Percentiles rank a stretch among this genome's conserved stretches.
These are phyloP conservation scores for Centropus bengalensis DNA, from an alignment of 2,113 vertebrate species.

Conservation along the genomic window DNA sequence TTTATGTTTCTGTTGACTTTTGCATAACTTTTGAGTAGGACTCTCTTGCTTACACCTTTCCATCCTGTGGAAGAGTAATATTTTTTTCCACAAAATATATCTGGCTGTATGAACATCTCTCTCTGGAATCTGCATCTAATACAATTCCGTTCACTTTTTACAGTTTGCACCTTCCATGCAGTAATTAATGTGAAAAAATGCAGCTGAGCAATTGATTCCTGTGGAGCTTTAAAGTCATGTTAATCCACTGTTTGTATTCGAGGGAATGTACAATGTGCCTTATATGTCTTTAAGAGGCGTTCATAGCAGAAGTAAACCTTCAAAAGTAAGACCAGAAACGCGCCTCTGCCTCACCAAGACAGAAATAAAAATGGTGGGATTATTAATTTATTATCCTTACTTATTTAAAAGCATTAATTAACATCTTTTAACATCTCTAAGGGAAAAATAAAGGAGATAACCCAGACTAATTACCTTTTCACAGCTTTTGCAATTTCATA, in stretches of 20 bases:
- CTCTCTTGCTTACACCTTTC: neutral
- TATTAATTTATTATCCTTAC: neutral
- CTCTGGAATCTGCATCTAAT: neutral
- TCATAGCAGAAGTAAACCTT: constrained; percentile 3
- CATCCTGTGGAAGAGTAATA: neutral
- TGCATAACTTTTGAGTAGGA: neutral
- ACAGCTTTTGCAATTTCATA: constrained; percentile 17
- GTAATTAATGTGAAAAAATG: constrained; percentile 20
- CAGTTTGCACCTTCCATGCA: neutral
- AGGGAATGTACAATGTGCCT: neutral
- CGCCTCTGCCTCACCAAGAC: neutral
- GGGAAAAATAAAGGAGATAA: neutral
- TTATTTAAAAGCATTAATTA: constrained; percentile 50
- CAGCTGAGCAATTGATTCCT: constrained; percentile 26
- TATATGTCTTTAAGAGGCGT: neutral
- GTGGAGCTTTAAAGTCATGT: neutral
- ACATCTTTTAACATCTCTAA: neutral
- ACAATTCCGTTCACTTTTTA: neutral
- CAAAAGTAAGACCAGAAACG: neutral
- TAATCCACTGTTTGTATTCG: neutral
- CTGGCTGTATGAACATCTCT: neutral
- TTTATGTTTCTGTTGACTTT: neutral
- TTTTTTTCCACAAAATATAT: neutral
- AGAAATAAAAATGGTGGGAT: neutral
- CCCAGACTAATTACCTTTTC: neutral